Evolutionary conservation across 2,888 invertebrate species (phyloP), one percentile per base, ranked within the genome.

Genomic region (Lasioglossum oenotherae): DNA sequence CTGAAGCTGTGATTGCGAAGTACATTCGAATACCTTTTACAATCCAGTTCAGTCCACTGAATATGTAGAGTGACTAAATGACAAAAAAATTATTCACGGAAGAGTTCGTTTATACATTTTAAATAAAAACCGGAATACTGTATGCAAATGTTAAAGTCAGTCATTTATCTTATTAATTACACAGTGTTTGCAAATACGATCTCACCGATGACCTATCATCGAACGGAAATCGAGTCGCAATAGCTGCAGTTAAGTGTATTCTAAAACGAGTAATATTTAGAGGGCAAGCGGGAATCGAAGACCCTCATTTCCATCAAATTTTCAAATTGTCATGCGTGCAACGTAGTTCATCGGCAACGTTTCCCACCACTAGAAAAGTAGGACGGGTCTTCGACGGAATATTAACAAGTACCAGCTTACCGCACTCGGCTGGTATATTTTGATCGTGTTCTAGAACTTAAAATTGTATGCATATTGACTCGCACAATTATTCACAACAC

Each of bases 361-460:
- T 83, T 84, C 60, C 84, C 81, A 41, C 85, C 72, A 77, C 60
- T 81, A 78, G 77, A 77, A 75, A 85, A 78, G 85, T 85, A 73
- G 85, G 69, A 81, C 86, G 53, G 16, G 44, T 3, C 78, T n/a
- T 31, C 60, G 23, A 27, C 49, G 35, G 86, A 86, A 86, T 86
- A 81, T 85, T 57, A 81, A 86, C 31, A 74, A 78, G 44, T 35
- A 0, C 16, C 75, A 67, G n/a, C 67, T 27, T 44, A 38, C 73
- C 38, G 27, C 49, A 14, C 53, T 76, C 57, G n/a, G 38, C 38
- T 41, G 53, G 44, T 83, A 78, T 67, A 75, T 76, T 82, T 81
- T 53, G 44, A 85, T 81, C 71, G 49, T 38, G 46, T 14, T 35
- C 31, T n/a, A 67, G 27, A 67, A 53, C n/a, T 74, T 79, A 23